Conservation (phyloP, 2,113 vertebrate species). For the Eublepharis macularius region DNA sequence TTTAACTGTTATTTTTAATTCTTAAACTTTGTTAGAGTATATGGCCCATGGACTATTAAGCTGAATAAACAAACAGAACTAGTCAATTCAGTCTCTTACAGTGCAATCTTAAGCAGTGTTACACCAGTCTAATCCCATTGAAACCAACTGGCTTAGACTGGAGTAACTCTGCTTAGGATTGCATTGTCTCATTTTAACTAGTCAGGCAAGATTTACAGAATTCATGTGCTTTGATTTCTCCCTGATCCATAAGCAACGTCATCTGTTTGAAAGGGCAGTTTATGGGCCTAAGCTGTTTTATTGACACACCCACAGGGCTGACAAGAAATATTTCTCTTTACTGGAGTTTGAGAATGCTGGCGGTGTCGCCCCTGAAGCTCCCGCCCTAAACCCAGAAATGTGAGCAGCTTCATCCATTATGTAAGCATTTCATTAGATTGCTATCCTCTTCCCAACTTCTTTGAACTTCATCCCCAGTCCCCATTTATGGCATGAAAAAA, state of each 20-base stretch:
- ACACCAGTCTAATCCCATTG: too few species aligned
- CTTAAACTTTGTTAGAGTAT: too few species aligned
- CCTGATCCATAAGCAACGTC: neutral
- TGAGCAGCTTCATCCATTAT: neutral
- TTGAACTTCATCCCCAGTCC: neutral
- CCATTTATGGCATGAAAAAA: neutral
- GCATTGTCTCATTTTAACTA: neutral
- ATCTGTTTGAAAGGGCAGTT: neutral
- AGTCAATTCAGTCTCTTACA: too few species aligned
- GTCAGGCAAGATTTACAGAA: conserved; percentile 33
- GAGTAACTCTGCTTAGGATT: too few species aligned
- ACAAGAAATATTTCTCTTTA: neutral
- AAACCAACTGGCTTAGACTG: too few species aligned
- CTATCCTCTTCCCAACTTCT: neutral
- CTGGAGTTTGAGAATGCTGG: neutral
- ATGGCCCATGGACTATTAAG: too few species aligned
- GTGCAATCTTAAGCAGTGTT: too few species aligned
- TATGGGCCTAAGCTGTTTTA: too few species aligned
- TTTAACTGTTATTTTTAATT: too few species aligned
- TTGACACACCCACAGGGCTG: too few species aligned
- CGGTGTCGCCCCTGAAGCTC: neutral
- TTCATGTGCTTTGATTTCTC: conserved; percentile 54
- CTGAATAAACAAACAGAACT: too few species aligned
- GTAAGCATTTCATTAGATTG: neutral
- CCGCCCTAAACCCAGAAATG: neutral